Conservation (phyloP, 1,140 invertebrate genomes). For the Gryon sp. region DNA sequence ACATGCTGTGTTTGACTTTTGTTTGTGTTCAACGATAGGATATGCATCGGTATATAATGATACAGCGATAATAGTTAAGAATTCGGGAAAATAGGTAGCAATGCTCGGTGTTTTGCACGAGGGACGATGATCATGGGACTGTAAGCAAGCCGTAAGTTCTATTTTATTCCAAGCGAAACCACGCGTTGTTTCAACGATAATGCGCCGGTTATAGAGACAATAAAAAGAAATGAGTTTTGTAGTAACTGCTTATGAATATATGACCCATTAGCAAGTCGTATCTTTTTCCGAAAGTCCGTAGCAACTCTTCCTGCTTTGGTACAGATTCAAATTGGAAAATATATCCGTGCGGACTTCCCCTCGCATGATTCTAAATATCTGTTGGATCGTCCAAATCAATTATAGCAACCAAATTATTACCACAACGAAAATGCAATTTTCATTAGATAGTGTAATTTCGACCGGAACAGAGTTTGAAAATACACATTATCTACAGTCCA, state of each 20-base stretch:
- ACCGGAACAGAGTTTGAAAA: not conserved
- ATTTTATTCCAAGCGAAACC: slow-evolving; percentile 59
- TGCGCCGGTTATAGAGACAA: slow-evolving; percentile 59
- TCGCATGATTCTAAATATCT: slow-evolving; percentile 46
- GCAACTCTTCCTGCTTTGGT: slow-evolving; percentile 5
- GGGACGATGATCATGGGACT: slow-evolving; percentile 56
- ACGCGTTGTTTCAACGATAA: slow-evolving; percentile 64
- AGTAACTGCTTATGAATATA: slow-evolving; percentile 66
- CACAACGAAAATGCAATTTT: slow-evolving; percentile 29
- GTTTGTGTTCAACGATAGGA: slow-evolving; percentile 11
- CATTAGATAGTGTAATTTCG: slow-evolving; percentile 25
- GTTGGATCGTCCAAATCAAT: slow-evolving; percentile 49
- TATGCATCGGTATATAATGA: slow-evolving; percentile 15
- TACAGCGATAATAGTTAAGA: slow-evolving; percentile 33
- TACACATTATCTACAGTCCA: not conserved
- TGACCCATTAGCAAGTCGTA: slow-evolving; percentile 59
- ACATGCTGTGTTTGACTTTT: too few relatives aligned
- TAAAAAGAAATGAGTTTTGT: slow-evolving; percentile 63
- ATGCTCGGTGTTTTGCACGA: slow-evolving; percentile 40
- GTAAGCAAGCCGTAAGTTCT: slow-evolving; percentile 61
- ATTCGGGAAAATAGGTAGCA: slow-evolving; percentile 39
- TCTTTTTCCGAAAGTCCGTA: slow-evolving; percentile 49
- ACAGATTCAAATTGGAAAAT: slow-evolving; percentile 60
- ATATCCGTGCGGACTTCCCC: slow-evolving; percentile 58
- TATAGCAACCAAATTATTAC: slow-evolving; percentile 35